These are phyloP conservation scores for Macrophya alboannulata DNA, from an alignment of 2,888 invertebrate species.

Conservation along the genomic window DNA sequence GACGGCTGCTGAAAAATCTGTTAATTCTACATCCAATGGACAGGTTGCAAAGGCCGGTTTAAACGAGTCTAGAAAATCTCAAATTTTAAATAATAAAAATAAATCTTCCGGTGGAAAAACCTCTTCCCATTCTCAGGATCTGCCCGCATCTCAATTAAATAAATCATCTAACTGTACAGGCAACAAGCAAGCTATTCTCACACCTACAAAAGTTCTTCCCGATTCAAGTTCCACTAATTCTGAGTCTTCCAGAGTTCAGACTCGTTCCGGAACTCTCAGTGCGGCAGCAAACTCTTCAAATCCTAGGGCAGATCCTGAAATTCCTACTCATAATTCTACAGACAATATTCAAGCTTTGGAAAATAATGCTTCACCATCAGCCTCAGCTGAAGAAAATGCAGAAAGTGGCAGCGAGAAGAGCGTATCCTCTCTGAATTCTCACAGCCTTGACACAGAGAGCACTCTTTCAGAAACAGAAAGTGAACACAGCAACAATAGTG, in stretches of 20 bases:
- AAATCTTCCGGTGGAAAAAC: constrained; percentile 57
- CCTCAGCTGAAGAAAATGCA: neutral
- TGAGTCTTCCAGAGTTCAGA: constrained; percentile 79
- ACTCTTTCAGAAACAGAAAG: constrained; percentile 73
- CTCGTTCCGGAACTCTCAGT: constrained; percentile 74
- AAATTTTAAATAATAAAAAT: constrained; percentile 61
- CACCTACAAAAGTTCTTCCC: constrained; percentile 76
- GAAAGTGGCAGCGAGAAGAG: constrained; percentile 60
- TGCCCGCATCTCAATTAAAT: constrained; percentile 59
- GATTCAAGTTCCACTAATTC: constrained; percentile 74
- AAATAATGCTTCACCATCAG: neutral
- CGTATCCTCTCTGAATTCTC: constrained; percentile 58
- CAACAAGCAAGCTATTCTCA: constrained; percentile 67
- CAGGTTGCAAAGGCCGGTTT: constrained; percentile 64
- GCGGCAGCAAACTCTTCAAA: constrained; percentile 63
- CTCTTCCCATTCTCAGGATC: constrained; percentile 39
- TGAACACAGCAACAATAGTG: constrained; percentile 74
- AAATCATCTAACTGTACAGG: constrained; percentile 61
- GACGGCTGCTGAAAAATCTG: constrained; percentile 62
- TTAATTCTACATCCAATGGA: constrained; percentile 62
- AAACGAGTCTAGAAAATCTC: constrained; percentile 60
- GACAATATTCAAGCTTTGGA: constrained; percentile 32
- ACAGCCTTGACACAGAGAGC: constrained; percentile 72
- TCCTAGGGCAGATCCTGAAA: constrained; percentile 58
- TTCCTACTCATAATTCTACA: neutral